Conservation (phyloP, 2,113 vertebrate species). For the Mustelus asterias region DNA sequence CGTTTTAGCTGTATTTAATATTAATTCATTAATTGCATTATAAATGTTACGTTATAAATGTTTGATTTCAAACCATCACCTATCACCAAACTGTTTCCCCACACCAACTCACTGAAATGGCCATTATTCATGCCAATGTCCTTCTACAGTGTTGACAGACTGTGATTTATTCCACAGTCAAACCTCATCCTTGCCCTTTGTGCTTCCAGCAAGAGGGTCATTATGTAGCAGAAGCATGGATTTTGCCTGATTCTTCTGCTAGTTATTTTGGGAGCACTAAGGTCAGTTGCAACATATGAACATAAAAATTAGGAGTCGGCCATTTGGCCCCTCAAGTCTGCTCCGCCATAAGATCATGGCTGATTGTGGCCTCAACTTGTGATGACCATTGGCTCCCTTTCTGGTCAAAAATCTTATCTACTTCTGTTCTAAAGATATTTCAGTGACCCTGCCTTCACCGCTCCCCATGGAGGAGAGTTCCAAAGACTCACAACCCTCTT, state of each 20-base stretch:
- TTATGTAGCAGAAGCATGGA: not conserved
- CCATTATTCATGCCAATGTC: not conserved
- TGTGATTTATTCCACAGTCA: not conserved
- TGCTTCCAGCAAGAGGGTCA: not conserved
- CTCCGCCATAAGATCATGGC: too few species aligned
- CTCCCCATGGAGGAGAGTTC: too few species aligned
- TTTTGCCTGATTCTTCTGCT: not conserved
- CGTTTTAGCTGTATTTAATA: too few species aligned
- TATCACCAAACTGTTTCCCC: not conserved
- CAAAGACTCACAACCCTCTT: too few species aligned
- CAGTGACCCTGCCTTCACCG: too few species aligned
- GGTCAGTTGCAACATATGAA: not conserved
- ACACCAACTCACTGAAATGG: not conserved
- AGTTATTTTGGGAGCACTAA: not conserved
- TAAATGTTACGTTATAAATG: not conserved
- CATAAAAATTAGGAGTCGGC: too few species aligned
- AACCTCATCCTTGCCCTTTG: not conserved
- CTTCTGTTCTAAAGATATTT: too few species aligned
- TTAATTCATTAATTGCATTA: not conserved
- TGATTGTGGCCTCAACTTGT: too few species aligned
- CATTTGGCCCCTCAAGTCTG: too few species aligned
- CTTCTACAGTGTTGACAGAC: not conserved
- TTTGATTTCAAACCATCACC: not conserved
- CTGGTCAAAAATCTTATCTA: too few species aligned
- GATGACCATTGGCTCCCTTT: too few species aligned